A percentile compares a stretch with the other conserved stretches of the same genome.
phyloP scores from a whole-genome alignment of 2,113 vertebrate genomes.

The Dolichotis patagonum region DNA sequence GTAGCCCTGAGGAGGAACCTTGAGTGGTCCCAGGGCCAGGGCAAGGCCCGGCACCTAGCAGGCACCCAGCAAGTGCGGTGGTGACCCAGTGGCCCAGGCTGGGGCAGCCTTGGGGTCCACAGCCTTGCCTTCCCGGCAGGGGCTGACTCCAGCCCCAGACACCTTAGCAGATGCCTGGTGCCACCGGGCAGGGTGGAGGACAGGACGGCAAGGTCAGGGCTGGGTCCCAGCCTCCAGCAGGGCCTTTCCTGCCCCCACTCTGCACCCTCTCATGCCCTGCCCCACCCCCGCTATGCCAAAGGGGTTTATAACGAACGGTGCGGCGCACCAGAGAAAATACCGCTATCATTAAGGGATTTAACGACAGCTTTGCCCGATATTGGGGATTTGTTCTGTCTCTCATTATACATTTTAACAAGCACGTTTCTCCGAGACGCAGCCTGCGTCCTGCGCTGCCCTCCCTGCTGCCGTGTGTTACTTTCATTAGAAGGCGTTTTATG shows the following conservation, averaged over 20 bases:
- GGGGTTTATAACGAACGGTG: background rate
- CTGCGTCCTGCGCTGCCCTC: constrained; percentile 61
- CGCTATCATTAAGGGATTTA: constrained; percentile 65
- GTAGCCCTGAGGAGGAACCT: no score
- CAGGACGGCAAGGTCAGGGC: accelerated
- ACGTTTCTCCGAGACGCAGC: constrained; percentile 15
- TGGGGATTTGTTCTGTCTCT: constrained; percentile 68
- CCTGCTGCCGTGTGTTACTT: constrained; percentile 4
- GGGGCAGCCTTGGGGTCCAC: accelerated
- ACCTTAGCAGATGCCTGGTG: accelerated
- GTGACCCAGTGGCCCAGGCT: accelerated
- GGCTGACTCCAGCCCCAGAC: background rate
- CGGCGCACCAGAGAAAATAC: background rate
- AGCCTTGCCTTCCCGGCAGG: background rate
- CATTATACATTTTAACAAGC: constrained; percentile 77
- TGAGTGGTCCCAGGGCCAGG: accelerated
- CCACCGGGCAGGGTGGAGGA: background rate
- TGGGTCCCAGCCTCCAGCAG: background rate
- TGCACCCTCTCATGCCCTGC: background rate
- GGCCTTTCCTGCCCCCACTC: background rate
- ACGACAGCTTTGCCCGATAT: constrained; percentile 27
- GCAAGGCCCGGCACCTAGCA: accelerated
- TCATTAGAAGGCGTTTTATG: constrained; percentile 75
- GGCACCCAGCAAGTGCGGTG: accelerated
- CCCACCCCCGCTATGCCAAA: background rate